A percentile compares a stretch with the other conserved stretches of the same genome.
These are phyloP conservation scores for Drosophila equinoxialis DNA, from an alignment of 1,140 invertebrate genomes.

Conservation along the genomic window DNA sequence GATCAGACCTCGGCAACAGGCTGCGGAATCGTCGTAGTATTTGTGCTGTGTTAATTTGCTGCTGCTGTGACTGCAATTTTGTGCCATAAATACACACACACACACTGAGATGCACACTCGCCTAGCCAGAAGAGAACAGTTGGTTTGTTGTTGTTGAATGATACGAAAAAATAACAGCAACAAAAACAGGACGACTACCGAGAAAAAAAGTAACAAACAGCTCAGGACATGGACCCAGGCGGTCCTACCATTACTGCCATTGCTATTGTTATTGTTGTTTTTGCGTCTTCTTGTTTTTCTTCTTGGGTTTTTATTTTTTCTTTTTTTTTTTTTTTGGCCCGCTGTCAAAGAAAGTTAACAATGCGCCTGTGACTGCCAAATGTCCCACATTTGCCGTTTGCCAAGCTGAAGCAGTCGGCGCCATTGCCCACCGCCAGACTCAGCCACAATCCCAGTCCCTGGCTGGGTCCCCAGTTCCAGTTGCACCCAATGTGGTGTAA, in stretches of 20 bases:
- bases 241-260: slow-evolving; percentile 34
- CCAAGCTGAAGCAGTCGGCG: slow-evolving; percentile 59
- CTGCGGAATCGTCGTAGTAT: slow-evolving; percentile 41
- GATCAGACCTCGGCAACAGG: slow-evolving; percentile 59
- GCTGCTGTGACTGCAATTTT: slow-evolving; percentile 75
- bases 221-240: slow-evolving; percentile 54
- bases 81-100: slow-evolving; percentile 70
- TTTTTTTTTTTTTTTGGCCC: slow-evolving; percentile 56
- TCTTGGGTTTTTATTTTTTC: not conserved
- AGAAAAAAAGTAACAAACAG: slow-evolving; percentile 31
- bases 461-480: not conserved
- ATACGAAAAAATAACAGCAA: slow-evolving; percentile 37
- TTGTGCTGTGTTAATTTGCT: slow-evolving; percentile 76
- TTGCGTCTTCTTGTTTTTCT: no score
- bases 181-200: slow-evolving; percentile 16
- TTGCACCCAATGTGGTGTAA: slow-evolving; percentile 62
- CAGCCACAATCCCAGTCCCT: slow-evolving; percentile 8
- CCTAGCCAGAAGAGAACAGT: not conserved
- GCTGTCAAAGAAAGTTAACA: slow-evolving; percentile 79
- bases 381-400: slow-evolving; percentile 75
- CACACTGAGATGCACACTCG: not conserved
- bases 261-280: slow-evolving; percentile 13
- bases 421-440: slow-evolving; percentile 31
- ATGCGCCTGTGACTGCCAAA: slow-evolving; percentile 74
- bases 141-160: slow-evolving; percentile 40